phyloP scores from a whole-genome alignment of 2,888 invertebrate species.

The Hydriomena furcata region DNA sequence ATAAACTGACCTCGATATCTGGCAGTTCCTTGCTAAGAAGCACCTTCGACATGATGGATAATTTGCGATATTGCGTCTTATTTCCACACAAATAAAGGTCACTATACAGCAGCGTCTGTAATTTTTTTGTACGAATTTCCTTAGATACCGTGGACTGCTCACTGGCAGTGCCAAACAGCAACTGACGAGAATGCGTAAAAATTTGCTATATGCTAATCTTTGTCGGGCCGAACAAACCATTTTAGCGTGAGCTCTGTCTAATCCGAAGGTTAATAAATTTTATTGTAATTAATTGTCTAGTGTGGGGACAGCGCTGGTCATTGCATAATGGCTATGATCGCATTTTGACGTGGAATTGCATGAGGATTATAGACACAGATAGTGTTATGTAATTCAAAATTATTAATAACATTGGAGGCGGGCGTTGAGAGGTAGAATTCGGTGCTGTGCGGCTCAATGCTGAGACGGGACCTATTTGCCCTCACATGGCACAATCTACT shows the following conservation, averaged over 20 bases:
- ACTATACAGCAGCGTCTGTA: conserved; percentile 15
- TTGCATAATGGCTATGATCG: conserved; percentile 9
- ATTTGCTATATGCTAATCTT: conserved; percentile 15
- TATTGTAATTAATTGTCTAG: conserved; percentile 5
- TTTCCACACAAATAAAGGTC: conserved; percentile 12
- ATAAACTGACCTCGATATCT: conserved; percentile 90
- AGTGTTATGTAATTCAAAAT: conserved; percentile 15
- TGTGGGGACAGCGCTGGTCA: conserved; percentile 1
- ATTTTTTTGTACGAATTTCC: conserved; percentile 27
- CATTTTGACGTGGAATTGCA: conserved; percentile 5
- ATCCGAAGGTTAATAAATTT: conserved; percentile 1
- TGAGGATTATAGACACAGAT: too few species aligned
- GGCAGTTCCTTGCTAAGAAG: conserved; percentile 88
- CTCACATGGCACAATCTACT: too few species aligned
- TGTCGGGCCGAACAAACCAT: conserved; percentile 16
- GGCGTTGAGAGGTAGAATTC: too few species aligned
- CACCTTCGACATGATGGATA: conserved; percentile 71
- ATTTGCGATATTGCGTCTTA: conserved; percentile 28
- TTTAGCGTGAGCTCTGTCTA: conserved; percentile 22
- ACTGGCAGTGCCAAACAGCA: conserved; percentile 78
- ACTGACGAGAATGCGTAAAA: conserved; percentile 54
- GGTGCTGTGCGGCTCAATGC: too few species aligned
- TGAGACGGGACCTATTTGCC: too few species aligned
- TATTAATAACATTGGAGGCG: background rate
- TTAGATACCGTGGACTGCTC: conserved; percentile 67